A percentile compares a stretch with the other conserved stretches of the same genome.
These are phyloP conservation scores for Mesitornis unicolor DNA, from an alignment of 2,113 vertebrate species.

Conservation along the genomic window DNA sequence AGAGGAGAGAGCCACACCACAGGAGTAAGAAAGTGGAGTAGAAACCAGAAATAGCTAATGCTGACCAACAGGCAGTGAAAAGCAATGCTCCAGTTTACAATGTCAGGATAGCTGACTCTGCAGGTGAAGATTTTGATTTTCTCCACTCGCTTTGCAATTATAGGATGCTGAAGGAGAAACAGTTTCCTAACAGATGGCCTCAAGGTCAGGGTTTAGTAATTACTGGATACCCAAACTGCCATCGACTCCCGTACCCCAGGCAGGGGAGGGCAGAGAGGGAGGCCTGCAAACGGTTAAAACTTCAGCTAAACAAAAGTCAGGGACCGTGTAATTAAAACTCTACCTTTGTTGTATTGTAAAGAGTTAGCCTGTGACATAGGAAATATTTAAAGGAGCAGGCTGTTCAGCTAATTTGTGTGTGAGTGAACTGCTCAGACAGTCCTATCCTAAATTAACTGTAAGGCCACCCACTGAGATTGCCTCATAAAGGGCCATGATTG, in stretches of 20 bases:
- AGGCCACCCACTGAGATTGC: slow-evolving; percentile 77
- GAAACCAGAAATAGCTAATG: accelerated
- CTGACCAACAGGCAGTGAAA: not conserved
- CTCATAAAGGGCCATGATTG: slow-evolving; percentile 75
- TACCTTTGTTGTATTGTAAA: slow-evolving; percentile 79
- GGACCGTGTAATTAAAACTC: slow-evolving; percentile 81
- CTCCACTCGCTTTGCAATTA: not conserved
- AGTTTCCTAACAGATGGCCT: slow-evolving; percentile 51
- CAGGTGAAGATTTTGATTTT: not conserved
- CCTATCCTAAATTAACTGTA: slow-evolving; percentile 79
- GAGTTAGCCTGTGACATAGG: slow-evolving; percentile 77
- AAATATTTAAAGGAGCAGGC: slow-evolving; percentile 80
- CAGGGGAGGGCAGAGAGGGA: slow-evolving; percentile 18
- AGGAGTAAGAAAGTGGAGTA: not conserved
- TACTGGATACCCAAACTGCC: slow-evolving; percentile 41
- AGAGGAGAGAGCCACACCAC: not conserved
- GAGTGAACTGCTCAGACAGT: slow-evolving; percentile 73
- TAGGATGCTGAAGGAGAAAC: slow-evolving; percentile 11
- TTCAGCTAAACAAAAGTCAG: slow-evolving; percentile 80
- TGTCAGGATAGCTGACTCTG: not conserved
- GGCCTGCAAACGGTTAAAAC: slow-evolving; percentile 73
- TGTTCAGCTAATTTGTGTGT: slow-evolving; percentile 79
- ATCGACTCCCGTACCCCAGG: not conserved
- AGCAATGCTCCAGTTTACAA: accelerated
- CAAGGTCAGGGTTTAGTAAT: slow-evolving; percentile 65